A percentile compares a stretch with the other conserved stretches of the same genome.
Evolutionary conservation across 2,113 vertebrate species (phyloP).

Genomic region (Sula dactylatra): DNA sequence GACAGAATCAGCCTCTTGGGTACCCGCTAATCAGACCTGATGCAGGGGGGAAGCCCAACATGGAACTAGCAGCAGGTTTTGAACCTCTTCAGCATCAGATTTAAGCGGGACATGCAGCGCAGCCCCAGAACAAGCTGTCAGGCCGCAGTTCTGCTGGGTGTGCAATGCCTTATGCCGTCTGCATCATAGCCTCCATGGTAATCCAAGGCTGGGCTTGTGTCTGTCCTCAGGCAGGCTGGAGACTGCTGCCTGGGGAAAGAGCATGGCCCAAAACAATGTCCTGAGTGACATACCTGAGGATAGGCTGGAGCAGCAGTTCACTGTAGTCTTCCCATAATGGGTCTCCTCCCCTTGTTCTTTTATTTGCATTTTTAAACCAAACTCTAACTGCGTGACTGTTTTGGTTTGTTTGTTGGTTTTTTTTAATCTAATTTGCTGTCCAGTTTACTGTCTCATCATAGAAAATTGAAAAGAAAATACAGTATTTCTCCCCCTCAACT

Average conservation of each 20-base stretch:
- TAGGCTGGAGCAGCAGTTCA: background rate
- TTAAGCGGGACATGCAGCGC: background rate
- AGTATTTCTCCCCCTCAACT: background rate
- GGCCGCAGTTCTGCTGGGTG: fast-evolving
- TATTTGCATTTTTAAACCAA: conserved; percentile 48
- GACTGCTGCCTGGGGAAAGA: background rate
- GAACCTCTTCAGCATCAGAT: background rate
- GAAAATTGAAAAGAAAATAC: conserved; percentile 41
- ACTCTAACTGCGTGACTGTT: background rate
- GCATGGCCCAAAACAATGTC: background rate
- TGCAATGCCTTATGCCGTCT: fast-evolving
- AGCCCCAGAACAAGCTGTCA: background rate
- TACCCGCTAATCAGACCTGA: background rate
- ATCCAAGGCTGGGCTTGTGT: background rate
- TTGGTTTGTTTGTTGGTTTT: background rate
- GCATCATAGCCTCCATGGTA: fast-evolving
- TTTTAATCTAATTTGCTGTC: conserved; percentile 33
- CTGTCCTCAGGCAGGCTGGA: background rate
- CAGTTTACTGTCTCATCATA: conserved; percentile 27
- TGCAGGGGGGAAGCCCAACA: background rate
- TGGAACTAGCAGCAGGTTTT: background rate
- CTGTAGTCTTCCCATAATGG: background rate
- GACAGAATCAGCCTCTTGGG: background rate
- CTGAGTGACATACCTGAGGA: background rate
- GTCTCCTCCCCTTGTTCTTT: conserved; percentile 22